Conservation (phyloP, 2,797 vertebrate genomes). For the Clamator glandarius region DNA sequence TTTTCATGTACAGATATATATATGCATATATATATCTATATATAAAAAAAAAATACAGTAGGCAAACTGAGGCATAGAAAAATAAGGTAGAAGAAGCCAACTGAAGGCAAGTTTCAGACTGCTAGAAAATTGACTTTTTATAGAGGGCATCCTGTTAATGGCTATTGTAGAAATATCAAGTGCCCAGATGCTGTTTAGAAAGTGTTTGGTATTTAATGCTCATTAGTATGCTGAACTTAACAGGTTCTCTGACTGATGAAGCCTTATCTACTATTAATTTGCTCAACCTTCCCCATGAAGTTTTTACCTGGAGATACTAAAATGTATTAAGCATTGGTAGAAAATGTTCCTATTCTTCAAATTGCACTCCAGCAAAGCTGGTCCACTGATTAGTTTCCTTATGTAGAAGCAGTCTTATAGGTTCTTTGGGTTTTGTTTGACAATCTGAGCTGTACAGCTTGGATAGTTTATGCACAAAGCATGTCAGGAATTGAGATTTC, state of each 20-base stretch:
- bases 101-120: background rate
- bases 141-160: background rate
- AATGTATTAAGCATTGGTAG: background rate
- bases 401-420: background rate
- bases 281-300: background rate
- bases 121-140: background rate
- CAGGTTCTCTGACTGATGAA: background rate
- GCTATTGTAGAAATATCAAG: background rate
- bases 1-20: background rate
- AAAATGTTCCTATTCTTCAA: background rate
- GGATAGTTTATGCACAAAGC: background rate
- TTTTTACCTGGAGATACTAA: background rate
- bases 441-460: background rate
- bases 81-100: background rate
- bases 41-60: background rate
- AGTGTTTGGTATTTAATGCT: background rate
- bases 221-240: background rate
- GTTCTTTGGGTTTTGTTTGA: background rate
- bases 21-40: background rate
- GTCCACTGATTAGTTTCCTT: background rate
- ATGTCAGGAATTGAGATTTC: background rate
- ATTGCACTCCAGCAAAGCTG: background rate
- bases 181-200: background rate
- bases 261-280: background rate
- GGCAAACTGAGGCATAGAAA: background rate